Evolutionary conservation across 2,113 vertebrate genomes (phyloP).

Genomic region (Cinclus mexicanus): DNA sequence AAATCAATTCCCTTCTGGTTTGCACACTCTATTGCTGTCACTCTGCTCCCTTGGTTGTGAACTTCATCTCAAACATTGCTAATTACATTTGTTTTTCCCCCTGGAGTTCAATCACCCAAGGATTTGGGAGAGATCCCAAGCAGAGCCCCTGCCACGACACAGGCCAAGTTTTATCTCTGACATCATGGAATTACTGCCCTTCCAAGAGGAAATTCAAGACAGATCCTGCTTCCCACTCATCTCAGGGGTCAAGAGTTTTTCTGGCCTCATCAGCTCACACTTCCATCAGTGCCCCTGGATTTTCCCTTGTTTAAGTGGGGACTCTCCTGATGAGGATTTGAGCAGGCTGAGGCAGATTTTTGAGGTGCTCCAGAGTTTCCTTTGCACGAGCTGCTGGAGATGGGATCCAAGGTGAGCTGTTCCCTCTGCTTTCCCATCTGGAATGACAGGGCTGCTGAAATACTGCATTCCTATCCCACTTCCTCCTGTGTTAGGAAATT

Average conservation of each 20-base stretch:
- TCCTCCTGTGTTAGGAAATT: background rate
- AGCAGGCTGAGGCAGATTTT: background rate
- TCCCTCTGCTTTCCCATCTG: background rate
- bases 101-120: background rate
- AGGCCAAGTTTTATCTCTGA: background rate
- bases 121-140: background rate
- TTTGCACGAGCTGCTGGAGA: background rate
- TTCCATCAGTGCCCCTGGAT: background rate
- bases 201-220: background rate
- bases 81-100: background rate
- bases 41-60: background rate
- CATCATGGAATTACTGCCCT: background rate
- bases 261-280: background rate
- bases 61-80: background rate
- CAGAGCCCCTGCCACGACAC: background rate
- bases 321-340: background rate
- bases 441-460: slow-evolving; percentile 10
- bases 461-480: background rate
- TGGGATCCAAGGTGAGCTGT: background rate
- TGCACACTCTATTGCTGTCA: rapidly evolving
- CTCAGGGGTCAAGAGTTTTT: background rate
- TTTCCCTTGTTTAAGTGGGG: background rate
- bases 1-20: background rate
- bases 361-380: background rate
- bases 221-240: background rate